These are phyloP conservation scores for Drosophila pseudoobscura DNA, from an alignment of 1,140 invertebrate genomes.

Conservation along the genomic window DNA sequence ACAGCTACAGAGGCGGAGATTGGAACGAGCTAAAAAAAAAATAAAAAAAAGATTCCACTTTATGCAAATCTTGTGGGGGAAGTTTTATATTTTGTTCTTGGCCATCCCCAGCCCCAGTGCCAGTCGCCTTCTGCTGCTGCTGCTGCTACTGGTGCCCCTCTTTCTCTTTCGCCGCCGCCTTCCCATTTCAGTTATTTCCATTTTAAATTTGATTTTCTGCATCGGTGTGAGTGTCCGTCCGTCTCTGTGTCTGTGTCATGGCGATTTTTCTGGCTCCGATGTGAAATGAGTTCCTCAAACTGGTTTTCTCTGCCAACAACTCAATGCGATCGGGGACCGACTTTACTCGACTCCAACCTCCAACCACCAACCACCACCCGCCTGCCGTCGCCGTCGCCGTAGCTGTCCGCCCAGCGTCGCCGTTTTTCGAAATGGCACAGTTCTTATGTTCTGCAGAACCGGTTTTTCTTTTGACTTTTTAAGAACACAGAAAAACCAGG, in stretches of 20 bases:
- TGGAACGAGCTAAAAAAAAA: conserved; percentile 46
- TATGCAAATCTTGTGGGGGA: conserved; percentile 79
- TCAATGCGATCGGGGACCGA: conserved; percentile 27
- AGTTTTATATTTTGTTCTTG: conserved; percentile 53
- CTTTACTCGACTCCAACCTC: conserved; percentile 24
- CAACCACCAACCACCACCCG: conserved; percentile 42
- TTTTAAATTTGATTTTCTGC: conserved; percentile 78
- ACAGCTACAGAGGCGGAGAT: conserved; percentile 12
- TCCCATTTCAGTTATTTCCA: conserved; percentile 71
- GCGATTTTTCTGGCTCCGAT: conserved; percentile 58
- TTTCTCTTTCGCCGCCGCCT: conserved; percentile 33
- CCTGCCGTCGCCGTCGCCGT: conserved; percentile 16
- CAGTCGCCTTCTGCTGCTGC: too few relatives aligned
- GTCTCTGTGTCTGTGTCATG: conserved; percentile 25
- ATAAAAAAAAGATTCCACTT: conserved; percentile 72
- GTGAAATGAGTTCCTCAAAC: conserved; percentile 75
- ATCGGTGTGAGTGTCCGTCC: conserved; percentile 1
- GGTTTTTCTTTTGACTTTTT: conserved; percentile 81
- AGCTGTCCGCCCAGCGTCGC: neutral
- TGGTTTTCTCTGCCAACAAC: conserved; percentile 73
- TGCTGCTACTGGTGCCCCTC: conserved; percentile 1
- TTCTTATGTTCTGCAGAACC: conserved; percentile 74
- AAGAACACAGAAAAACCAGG: conserved; percentile 39
- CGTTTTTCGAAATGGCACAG: conserved; percentile 74
- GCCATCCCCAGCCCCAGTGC: neutral